A percentile compares a stretch with the other conserved stretches of the same genome.
Evolutionary conservation across 2,797 vertebrate species (phyloP).

Genomic region (Acanthurus leucopareius): DNA sequence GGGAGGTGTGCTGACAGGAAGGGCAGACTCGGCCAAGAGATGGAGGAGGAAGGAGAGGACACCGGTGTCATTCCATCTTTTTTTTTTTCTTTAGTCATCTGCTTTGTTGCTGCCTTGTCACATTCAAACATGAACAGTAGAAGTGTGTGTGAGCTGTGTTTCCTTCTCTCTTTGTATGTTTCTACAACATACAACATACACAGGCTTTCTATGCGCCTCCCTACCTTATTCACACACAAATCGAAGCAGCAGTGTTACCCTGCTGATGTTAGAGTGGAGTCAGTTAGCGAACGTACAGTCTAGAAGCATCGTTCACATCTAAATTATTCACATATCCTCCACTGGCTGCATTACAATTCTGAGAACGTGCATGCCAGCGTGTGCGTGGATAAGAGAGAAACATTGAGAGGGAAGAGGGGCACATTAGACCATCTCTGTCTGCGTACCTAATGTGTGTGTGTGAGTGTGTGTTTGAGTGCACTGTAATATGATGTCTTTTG

Average conservation of each 20-base stretch:
- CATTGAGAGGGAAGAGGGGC: slow-evolving; percentile 24
- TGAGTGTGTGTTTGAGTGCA: slow-evolving; percentile 49
- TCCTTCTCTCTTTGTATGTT: not conserved
- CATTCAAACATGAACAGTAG: not conserved
- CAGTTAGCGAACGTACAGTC: slow-evolving; percentile 69
- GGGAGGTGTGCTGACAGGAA: slow-evolving; percentile 69
- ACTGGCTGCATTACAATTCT: slow-evolving; percentile 68
- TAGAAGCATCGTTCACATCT: slow-evolving; percentile 73
- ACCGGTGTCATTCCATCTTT: slow-evolving; percentile 67
- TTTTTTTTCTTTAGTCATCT: slow-evolving; percentile 30
- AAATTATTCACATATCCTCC: slow-evolving; percentile 79
- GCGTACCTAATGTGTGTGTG: slow-evolving; percentile 32
- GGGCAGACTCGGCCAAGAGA: slow-evolving; percentile 50
- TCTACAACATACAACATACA: slow-evolving; percentile 2
- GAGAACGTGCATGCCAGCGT: slow-evolving; percentile 41
- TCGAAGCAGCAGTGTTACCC: slow-evolving; percentile 37
- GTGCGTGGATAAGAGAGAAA: slow-evolving; percentile 24
- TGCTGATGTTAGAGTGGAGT: slow-evolving; percentile 63
- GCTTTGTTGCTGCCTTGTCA: slow-evolving; percentile 28
- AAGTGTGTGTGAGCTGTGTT: not conserved
- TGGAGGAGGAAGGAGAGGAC: slow-evolving; percentile 64
- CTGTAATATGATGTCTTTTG: slow-evolving; percentile 69
- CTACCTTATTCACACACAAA: slow-evolving; percentile 17
- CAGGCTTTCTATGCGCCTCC: not conserved
- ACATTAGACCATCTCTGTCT: slow-evolving; percentile 50